Conservation (phyloP, 2,113 vertebrate genomes). For the Guaruba guarouba region DNA sequence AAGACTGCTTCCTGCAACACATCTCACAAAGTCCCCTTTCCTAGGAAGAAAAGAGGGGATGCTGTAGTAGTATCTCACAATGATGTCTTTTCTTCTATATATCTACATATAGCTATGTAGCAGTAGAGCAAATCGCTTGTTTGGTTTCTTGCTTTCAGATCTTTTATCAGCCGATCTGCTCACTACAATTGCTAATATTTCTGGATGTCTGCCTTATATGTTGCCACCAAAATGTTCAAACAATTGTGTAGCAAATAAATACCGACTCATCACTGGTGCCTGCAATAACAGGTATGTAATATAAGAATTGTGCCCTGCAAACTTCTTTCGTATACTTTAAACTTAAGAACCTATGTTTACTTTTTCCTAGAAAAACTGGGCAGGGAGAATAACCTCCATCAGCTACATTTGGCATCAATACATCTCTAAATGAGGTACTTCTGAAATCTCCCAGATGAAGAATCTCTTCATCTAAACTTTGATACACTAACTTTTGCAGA, state of each 20-base stretch:
- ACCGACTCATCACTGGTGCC: slow-evolving; percentile 84
- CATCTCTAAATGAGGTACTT: not conserved
- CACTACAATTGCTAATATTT: slow-evolving; percentile 75
- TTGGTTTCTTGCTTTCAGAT: slow-evolving; percentile 66
- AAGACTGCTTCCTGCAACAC: not conserved
- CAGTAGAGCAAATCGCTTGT: not conserved
- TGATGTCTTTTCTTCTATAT: not conserved
- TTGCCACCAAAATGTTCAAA: slow-evolving; percentile 73
- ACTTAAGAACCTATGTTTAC: not conserved
- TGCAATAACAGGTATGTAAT: slow-evolving; percentile 90
- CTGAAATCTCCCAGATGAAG: not conserved
- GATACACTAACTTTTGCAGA: not conserved
- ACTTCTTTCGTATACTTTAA: not conserved
- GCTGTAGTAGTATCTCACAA: not conserved
- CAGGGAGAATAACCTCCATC: not conserved
- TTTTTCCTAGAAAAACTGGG: not conserved
- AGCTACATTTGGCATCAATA: accelerated
- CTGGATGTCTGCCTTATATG: slow-evolving; percentile 78
- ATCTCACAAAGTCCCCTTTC: not conserved
- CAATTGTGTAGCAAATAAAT: slow-evolving; percentile 76
- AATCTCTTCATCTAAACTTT: not conserved
- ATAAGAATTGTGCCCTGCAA: not conserved
- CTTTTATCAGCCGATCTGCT: slow-evolving; percentile 72
- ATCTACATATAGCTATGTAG: not conserved
- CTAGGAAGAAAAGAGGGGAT: not conserved